Base-by-base conservation (phyloP, 2,888 invertebrate species). In the Caenorhabditis wallacei region DNA sequence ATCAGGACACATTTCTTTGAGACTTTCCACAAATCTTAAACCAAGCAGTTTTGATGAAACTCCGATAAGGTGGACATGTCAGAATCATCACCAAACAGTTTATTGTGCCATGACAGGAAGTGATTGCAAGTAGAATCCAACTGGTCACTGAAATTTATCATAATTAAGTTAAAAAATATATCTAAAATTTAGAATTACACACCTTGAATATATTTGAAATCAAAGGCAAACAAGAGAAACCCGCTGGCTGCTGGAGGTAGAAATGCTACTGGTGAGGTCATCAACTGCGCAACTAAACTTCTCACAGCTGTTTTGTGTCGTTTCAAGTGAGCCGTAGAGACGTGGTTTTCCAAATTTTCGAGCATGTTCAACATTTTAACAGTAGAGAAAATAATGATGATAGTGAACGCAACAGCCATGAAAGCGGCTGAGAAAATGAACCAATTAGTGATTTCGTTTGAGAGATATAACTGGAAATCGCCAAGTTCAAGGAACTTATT, bases 21-120 rank as follows among this genome's bases (percentile, higher is more conserved):
- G 10, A 11, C 40, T 40, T 40, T 40, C 11, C 2, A 16, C 40
- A 40, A 40, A 16, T 2, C 11, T 11, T 16, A 5, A 40, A 13
- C 4, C 5, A 13, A 13, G 2, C 16, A 16, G 2, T 13, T 40
- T 30, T 57, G 24, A 74, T 35, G n/a, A 35, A 48, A 20, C 3
- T 48, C 7, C 75, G 57, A 75, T 75, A 75, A 2, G 75, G 75
- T 20, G 66, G 66, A 13, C 66, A 75, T 4, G 75, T 75, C 37
- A 75, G 10, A 48, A 66, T 66, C 75, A 75, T 75, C n/a, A 75
- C 75, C 24, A 75, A 18, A 51, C 75, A 66, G 40, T 75, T 75
- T 35, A 75, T 51, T 5, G 48, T 56, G 0, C 75, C 75, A 37
- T 75, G 75, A 4, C 66, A 59, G 0, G 75, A 75, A 8, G 56